These are phyloP conservation scores for Pristionchus entomophagus DNA, from an alignment of 2,888 invertebrate species.

Conservation along the genomic window DNA sequence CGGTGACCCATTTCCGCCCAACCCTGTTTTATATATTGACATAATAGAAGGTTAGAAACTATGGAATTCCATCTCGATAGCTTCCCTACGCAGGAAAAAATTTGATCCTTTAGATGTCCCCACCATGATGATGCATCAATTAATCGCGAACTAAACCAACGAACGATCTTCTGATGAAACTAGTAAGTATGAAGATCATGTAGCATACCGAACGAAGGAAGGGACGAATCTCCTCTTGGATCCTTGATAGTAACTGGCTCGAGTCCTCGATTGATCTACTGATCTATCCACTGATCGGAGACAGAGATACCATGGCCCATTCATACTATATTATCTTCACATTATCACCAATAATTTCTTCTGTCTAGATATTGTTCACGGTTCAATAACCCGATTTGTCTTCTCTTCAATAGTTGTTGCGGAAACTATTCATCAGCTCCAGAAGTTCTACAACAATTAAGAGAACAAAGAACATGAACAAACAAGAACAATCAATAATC, in stretches of 20 bases:
- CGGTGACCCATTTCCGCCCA: no score
- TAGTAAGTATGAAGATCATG: no score
- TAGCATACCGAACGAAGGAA: constrained; percentile 59
- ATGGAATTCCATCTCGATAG: no score
- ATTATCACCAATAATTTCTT: no score
- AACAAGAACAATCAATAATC: constrained; percentile 40
- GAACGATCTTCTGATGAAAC: no score
- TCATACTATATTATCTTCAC: neutral
- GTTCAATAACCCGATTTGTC: neutral
- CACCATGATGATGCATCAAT: no score
- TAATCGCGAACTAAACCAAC: no score
- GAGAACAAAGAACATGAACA: constrained; percentile 30
- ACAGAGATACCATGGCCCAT: neutral
- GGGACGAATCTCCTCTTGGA: constrained; percentile 55
- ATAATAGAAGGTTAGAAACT: no score
- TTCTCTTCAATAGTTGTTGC: constrained; percentile 46
- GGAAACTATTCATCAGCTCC: constrained; percentile 30
- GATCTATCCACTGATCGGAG: constrained; percentile 12
- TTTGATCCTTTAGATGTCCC: no score
- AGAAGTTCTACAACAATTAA: constrained; percentile 8
- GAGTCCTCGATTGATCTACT: constrained; percentile 43
- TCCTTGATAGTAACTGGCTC: constrained; percentile 64
- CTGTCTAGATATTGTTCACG: neutral
- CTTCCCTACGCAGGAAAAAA: no score
- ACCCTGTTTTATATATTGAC: no score